Evolutionary conservation across 2,797 vertebrate species (phyloP).

Genomic region (Dromococcyx pavoninus): DNA sequence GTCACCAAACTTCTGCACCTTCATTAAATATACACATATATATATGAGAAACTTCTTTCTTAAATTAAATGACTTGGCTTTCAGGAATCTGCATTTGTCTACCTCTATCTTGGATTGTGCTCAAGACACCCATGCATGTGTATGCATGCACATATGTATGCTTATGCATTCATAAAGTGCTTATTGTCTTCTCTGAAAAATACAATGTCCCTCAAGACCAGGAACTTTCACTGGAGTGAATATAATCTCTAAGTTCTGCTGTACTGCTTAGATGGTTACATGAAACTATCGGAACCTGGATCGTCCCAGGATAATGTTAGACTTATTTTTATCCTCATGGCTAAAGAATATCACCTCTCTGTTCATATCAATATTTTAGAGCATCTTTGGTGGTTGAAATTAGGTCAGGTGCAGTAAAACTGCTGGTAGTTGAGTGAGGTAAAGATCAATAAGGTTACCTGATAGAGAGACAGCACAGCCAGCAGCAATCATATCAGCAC

Average conservation of each 20-base stretch:
- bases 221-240: background rate
- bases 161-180: background rate
- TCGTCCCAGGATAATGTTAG: background rate
- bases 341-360: constrained; percentile 41
- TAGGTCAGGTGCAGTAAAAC: constrained; percentile 42
- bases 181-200: background rate
- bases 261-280: background rate
- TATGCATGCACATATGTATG: fast-evolving
- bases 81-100: background rate
- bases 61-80: background rate
- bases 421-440: constrained; percentile 39
- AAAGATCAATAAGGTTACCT: constrained; percentile 57
- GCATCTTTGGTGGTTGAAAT: constrained; percentile 35
- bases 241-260: background rate
- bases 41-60: background rate
- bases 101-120: background rate
- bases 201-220: background rate
- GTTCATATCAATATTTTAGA: constrained; percentile 23
- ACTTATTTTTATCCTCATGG: background rate
- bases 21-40: background rate
- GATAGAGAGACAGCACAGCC: constrained; percentile 1
- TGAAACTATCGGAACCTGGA: background rate
- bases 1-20: background rate
- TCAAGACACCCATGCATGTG: background rate
- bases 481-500: constrained; percentile 54